Conservation (phyloP, 2,113 vertebrate species). For the Callionymus lyra region DNA sequence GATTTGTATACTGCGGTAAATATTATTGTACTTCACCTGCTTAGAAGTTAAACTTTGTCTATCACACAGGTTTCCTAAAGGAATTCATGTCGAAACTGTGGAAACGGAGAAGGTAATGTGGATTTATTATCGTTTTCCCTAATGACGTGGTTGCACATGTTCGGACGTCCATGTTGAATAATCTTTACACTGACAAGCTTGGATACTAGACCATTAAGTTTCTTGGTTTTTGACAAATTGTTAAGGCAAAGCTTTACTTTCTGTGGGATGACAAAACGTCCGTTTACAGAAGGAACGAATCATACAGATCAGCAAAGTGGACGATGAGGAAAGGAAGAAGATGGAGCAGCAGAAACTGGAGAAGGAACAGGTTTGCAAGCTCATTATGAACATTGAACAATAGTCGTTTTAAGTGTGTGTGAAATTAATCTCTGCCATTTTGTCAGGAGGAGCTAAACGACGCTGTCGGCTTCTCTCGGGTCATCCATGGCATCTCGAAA, state of each 20-base stretch:
- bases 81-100: constrained; percentile 91
- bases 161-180: too few species aligned
- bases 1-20: too few species aligned
- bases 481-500: constrained; percentile 88
- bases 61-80: constrained; percentile 81
- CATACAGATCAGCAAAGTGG: constrained; percentile 86
- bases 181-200: too few species aligned
- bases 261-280: too few species aligned
- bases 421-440: neutral
- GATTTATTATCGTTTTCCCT: too few species aligned
- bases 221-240: too few species aligned
- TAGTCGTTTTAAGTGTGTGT: too few species aligned
- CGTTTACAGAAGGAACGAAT: constrained; percentile 82
- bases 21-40: too few species aligned
- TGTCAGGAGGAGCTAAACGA: constrained; percentile 87
- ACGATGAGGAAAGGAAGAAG: constrained; percentile 87
- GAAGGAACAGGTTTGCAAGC: constrained; percentile 77
- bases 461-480: constrained; percentile 92
- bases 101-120: constrained; percentile 86
- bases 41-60: neutral
- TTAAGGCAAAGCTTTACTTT: too few species aligned
- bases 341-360: constrained; percentile 84
- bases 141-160: too few species aligned
- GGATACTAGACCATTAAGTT: too few species aligned
- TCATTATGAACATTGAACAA: neutral